These are phyloP conservation scores for Pelobates cultripes DNA, from an alignment of 2,797 vertebrate genomes.

Conservation along the genomic window DNA sequence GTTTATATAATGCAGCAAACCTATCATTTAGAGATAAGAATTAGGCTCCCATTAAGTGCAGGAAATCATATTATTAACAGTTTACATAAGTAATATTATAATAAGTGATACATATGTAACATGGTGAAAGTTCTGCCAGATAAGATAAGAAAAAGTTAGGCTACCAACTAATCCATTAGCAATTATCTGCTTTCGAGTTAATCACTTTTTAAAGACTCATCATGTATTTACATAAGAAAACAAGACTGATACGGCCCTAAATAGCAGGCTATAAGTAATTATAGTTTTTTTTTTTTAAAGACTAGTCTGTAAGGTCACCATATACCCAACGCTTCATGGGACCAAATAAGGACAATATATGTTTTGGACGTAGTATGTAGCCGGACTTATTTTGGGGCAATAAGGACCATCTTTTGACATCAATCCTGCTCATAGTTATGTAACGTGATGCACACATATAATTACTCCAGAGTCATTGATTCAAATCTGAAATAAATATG, in stretches of 20 bases:
- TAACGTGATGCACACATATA: too few relatives aligned
- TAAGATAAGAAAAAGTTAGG: constrained; percentile 1
- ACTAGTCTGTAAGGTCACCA: too few relatives aligned
- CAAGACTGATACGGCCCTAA: not conserved
- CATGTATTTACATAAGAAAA: not conserved
- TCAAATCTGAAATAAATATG: too few relatives aligned
- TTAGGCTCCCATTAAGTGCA: not conserved
- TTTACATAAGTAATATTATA: not conserved
- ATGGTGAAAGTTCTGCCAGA: not conserved
- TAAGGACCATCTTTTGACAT: too few relatives aligned
- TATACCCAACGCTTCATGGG: too few relatives aligned
- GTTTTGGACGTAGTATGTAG: too few relatives aligned
- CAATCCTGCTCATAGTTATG: too few relatives aligned
- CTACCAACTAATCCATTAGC: not conserved
- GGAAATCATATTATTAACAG: not conserved
- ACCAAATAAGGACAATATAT: too few relatives aligned
- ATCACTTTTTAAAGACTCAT: not conserved
- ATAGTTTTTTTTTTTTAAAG: not conserved
- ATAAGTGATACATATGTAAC: not conserved
- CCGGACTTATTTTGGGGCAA: too few relatives aligned
- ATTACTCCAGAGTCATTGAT: too few relatives aligned
- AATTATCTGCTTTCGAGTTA: not conserved
- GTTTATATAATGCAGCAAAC: not conserved
- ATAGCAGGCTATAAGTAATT: not conserved
- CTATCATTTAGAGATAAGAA: not conserved